These are phyloP conservation scores for Eupithecia insigniata DNA, from an alignment of 2,888 invertebrate species.

Conservation along the genomic window DNA sequence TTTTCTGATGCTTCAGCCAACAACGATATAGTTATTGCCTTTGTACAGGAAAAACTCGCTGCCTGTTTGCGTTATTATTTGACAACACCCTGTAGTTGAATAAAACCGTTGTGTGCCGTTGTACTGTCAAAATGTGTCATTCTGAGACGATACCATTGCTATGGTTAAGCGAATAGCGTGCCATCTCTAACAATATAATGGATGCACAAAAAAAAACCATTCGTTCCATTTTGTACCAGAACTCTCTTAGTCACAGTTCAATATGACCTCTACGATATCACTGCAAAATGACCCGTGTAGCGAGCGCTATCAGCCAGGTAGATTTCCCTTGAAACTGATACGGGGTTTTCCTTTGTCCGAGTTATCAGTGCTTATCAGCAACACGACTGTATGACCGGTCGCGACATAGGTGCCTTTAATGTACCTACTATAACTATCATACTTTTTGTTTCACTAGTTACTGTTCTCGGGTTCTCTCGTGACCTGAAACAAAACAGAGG, in stretches of 20 bases:
- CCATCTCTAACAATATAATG: no score
- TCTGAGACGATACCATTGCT: no score
- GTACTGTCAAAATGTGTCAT: no score
- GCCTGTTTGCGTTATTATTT: no score
- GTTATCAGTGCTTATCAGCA: slow-evolving; percentile 67
- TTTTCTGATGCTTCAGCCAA: no score
- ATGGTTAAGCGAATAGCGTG: no score
- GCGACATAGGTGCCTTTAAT: slow-evolving; percentile 37
- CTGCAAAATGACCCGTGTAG: slow-evolving; percentile 24
- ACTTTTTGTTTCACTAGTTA: not conserved
- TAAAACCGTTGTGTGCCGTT: no score
- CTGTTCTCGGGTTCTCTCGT: not conserved
- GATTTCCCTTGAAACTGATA: slow-evolving; percentile 63
- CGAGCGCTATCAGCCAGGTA: slow-evolving; percentile 53
- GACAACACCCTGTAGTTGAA: no score
- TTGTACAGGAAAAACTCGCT: no score
- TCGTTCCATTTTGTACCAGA: not conserved
- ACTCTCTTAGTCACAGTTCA: not conserved
- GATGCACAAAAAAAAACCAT: not conserved
- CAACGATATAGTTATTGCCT: no score
- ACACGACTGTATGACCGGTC: slow-evolving; percentile 74
- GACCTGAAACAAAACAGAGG: slow-evolving; percentile 1
- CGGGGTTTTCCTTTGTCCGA: slow-evolving; percentile 65
- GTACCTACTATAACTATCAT: not conserved
- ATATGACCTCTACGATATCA: slow-evolving; percentile 11